Evolutionary conservation across 2,113 vertebrate species (phyloP), one percentile per base, ranked within the genome.

Genomic region (Channa maculata): DNA sequence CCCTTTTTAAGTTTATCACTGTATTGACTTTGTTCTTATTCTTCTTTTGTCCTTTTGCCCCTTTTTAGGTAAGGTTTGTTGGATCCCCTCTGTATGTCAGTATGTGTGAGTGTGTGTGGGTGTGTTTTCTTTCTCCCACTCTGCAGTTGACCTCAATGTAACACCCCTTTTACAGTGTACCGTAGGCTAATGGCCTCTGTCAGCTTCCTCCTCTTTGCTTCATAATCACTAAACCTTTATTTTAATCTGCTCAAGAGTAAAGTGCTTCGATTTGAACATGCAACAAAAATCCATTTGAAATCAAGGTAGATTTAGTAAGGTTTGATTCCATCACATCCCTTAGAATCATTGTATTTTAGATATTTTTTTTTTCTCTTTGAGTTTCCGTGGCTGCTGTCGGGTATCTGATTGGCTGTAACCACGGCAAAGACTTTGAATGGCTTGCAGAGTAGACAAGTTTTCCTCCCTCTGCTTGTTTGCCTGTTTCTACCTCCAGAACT

Each of bases 1-100:
- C 92, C 91, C 88, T 88, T 91, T 93, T 94, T 93, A 92, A 87
- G 87, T 91, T 94, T 94, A 92, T 86, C 89, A 93, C 89, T 94
- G 93, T 93, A 93, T 93, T 94, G 93, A 94, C 93, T 93, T 86
- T 93, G 91, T 93, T 93, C 90, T 94, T 93, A 90, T 93, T 93
- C 92, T 93, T 92, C 92, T 94, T 92, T 92, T 93, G 90, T 92
- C 91, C 88, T 90, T 90, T 88, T 86, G 87, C 88, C 87, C 86
- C 80, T 92, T 93, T 94, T 92, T 94, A 94, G 94, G 93, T 94
- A 94, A 94, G 93, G 93, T 95, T 95, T 95, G 94, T 94, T 92
- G 94, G 91, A 94, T 88, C 86, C 92, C 84, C 66, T 91, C 83
- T 92, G 89, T 92, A 71, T 91, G 87, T 91, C 81, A n/a, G 85